Base-by-base conservation (phyloP, 2,888 invertebrate species). In the Prosapia bicincta region DNA sequence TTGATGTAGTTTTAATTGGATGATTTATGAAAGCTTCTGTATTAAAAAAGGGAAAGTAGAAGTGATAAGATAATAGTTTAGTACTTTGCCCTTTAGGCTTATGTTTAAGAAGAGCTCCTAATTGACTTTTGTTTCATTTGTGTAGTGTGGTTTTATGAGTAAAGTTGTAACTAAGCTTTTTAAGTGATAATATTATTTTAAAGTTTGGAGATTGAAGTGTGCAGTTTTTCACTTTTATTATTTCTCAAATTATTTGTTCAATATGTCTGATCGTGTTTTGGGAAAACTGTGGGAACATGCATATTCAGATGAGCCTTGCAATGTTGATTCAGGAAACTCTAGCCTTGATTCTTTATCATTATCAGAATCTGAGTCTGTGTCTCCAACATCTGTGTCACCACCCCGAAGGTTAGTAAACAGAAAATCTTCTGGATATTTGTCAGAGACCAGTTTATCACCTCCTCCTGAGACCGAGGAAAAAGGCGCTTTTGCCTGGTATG, bases 401-500 rank as follows among this genome's bases (percentile, higher is more conserved):
- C 73, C 76, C 0, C 30, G 68, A 20, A 26, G 75, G 6, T 67
- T 76, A 54, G 20, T 76, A 20, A 70, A 70, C 54, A 70, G 71
- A n/a, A 74, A 32, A 25, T 54, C 71, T 26, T 71, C 74, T 26
- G 69, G 72, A 10, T 67, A 71, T 71, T 30, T 73, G 32, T 66
- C 71, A 26, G 75, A 71, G 30, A 28, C 26, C n/a, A 77, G 81
- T 0, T 77, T 78, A 26, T 77, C 80, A 38, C 81, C 80, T 10
- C 77, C 79, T 3, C 81, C 81, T 3, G 79, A 78, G 26, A 78
- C 79, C 0, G 75, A 78, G 9, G 79, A 79, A 10, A 76, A 78
- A 32, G 66, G 72, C 1, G 69, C 80, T 43, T 78, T 81, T 43
- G 79, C 80, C 26, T 81, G 81, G 80, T 80, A 80, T 32, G 80